Evolutionary conservation across 2,113 vertebrate genomes (phyloP).

Genomic region (Phaethon lepturus): DNA sequence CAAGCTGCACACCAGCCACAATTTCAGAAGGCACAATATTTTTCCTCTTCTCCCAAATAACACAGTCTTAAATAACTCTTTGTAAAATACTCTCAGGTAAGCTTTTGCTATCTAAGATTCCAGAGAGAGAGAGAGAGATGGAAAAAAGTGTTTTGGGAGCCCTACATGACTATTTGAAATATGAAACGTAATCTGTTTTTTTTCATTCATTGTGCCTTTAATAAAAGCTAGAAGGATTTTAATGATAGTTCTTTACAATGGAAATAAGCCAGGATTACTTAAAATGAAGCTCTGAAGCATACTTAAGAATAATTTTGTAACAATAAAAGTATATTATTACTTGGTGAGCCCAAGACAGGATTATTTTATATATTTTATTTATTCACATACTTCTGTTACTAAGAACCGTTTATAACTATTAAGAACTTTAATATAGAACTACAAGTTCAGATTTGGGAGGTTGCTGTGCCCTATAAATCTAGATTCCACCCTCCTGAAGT

Average conservation of each 20-base stretch:
- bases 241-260: not conserved
- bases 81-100: not conserved
- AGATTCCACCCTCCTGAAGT: not conserved
- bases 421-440: not conserved
- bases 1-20: not conserved
- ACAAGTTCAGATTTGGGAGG: not conserved
- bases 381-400: not conserved
- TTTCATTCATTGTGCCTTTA: not conserved
- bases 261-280: not conserved
- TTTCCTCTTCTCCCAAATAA: not conserved
- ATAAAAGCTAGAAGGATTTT: not conserved
- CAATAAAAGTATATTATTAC: not conserved
- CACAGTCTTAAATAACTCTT: not conserved
- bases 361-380: conserved; percentile 10
- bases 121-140: not conserved
- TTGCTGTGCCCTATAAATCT: not conserved
- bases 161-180: not conserved
- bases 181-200: not conserved
- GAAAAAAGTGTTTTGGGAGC: not conserved
- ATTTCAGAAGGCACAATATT: not conserved
- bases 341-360: not conserved
- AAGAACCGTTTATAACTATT: not conserved
- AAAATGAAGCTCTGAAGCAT: not conserved
- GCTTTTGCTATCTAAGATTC: not conserved
- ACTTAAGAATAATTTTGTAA: not conserved